phyloP scores from a whole-genome alignment of 2,113 vertebrate genomes.

The Kryptolebias marmoratus region DNA sequence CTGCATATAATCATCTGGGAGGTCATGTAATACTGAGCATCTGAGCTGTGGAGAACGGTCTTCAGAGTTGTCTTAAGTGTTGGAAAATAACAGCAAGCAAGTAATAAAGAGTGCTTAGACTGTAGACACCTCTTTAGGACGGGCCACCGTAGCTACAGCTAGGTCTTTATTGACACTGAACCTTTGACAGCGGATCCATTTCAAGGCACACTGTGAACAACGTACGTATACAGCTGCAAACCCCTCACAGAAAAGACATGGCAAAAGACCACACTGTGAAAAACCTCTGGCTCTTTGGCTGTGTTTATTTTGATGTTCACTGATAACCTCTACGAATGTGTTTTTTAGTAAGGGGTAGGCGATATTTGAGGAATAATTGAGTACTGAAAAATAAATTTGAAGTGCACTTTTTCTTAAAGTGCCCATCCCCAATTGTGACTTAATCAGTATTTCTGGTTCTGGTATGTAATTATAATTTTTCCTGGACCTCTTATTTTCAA shows the following conservation, averaged over 20 bases:
- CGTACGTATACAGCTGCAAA: not conserved
- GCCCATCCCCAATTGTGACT: too few relatives aligned
- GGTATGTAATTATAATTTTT: not conserved
- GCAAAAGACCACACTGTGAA: not conserved
- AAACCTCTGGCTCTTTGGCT: not conserved
- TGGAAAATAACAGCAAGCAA: conserved; percentile 2
- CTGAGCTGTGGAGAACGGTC: not conserved
- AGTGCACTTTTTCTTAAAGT: too few relatives aligned
- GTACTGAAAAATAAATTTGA: too few relatives aligned
- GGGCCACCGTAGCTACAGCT: not conserved
- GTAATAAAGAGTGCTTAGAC: conserved; percentile 1
- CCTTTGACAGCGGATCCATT: not conserved
- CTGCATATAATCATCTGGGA: not conserved
- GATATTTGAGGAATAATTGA: too few relatives aligned
- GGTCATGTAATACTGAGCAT: not conserved
- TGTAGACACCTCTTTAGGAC: not conserved
- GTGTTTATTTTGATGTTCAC: not conserved
- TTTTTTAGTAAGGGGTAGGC: too few relatives aligned
- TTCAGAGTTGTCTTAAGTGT: not conserved
- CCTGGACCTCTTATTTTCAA: not conserved
- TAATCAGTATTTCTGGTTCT: too few relatives aligned
- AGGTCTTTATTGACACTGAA: not conserved
- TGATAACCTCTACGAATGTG: too few relatives aligned
- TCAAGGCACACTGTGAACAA: not conserved
- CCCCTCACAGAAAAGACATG: not conserved